phyloP scores from a whole-genome alignment of 2,113 vertebrate genomes.

The Campylomormyrus tamandua region DNA sequence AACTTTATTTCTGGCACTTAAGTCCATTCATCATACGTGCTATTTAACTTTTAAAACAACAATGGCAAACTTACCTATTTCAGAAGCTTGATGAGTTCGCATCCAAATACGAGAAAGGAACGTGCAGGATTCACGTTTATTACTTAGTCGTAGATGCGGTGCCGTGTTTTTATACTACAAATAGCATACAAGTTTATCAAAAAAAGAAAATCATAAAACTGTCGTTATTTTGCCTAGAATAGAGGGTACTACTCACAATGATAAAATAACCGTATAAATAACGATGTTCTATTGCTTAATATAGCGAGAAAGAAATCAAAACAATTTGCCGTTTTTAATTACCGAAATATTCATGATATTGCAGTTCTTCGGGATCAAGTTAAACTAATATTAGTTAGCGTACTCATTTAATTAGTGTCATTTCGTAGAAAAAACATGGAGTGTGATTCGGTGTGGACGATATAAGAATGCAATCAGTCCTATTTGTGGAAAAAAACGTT shows the following conservation, averaged over 20 bases:
- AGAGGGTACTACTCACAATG: background rate
- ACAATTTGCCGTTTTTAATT: constrained; percentile 2
- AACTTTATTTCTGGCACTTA: constrained; percentile 2
- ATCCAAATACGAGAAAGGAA: constrained; percentile 3
- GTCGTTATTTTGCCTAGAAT: background rate
- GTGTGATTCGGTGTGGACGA: background rate
- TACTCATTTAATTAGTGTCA: background rate
- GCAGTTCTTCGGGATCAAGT: background rate
- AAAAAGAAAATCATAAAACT: background rate
- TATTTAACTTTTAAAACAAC: background rate
- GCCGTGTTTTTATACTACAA: background rate
- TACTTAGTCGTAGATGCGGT: background rate
- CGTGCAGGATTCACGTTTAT: background rate
- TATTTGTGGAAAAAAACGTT: constrained; percentile 1
- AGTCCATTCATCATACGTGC: background rate
- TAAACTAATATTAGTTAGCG: background rate
- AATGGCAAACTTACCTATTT: constrained; percentile 13
- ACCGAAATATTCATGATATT: background rate
- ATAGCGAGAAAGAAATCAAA: constrained; percentile 2
- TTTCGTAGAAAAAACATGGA: background rate
- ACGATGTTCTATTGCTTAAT: constrained; percentile 7
- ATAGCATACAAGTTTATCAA: background rate
- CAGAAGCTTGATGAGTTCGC: background rate
- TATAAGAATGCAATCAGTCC: background rate
- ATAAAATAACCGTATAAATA: background rate